These are phyloP conservation scores for Eucidaris tribuloides DNA, from an alignment of 35 echinoderm and acorn worm genomes.

Conservation along the genomic window DNA sequence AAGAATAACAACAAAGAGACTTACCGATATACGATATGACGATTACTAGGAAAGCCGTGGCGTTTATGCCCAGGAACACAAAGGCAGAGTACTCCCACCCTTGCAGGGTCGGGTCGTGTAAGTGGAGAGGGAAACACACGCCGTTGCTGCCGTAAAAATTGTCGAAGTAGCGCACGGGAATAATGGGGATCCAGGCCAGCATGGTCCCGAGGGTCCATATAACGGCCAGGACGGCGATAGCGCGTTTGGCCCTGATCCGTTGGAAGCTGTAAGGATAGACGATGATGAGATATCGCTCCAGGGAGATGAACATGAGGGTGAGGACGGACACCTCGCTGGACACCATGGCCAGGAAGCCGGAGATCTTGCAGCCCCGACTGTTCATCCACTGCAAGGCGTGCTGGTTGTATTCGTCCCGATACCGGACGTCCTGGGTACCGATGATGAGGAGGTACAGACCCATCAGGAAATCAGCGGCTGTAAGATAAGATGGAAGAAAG, in stretches of 20 bases:
- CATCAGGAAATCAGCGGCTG: slow-evolving; percentile 97
- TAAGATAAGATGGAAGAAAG: neutral
- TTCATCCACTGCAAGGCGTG: slow-evolving; percentile 77
- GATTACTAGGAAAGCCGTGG: slow-evolving; percentile 54
- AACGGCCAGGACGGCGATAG: slow-evolving; percentile 36
- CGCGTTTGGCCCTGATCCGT: slow-evolving; percentile 56
- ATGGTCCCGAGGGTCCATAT: slow-evolving; percentile 62
- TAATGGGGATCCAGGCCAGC: slow-evolving; percentile 57
- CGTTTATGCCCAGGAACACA: slow-evolving; percentile 91
- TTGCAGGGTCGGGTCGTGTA: slow-evolving; percentile 67
- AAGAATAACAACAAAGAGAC: too few species aligned
- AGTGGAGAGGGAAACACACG: slow-evolving; percentile 88
- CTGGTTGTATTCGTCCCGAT: slow-evolving; percentile 53
- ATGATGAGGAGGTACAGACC: slow-evolving; percentile 85
- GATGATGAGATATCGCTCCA: slow-evolving; percentile 79
- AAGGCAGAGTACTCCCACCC: slow-evolving; percentile 93
- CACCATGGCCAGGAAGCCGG: slow-evolving; percentile 86
- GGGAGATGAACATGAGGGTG: slow-evolving; percentile 81
- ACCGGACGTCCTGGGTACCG: slow-evolving; percentile 68
- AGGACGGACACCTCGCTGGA: slow-evolving; percentile 88
- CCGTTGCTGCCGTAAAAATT: slow-evolving; percentile 97
- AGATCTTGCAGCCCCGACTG: slow-evolving; percentile 64
- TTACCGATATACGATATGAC: slow-evolving; percentile 75
- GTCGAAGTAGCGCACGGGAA: slow-evolving; percentile 51
- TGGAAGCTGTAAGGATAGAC: slow-evolving; percentile 70